Base-by-base conservation (phyloP, 2,113 vertebrate species). In the Heliornis fulica region DNA sequence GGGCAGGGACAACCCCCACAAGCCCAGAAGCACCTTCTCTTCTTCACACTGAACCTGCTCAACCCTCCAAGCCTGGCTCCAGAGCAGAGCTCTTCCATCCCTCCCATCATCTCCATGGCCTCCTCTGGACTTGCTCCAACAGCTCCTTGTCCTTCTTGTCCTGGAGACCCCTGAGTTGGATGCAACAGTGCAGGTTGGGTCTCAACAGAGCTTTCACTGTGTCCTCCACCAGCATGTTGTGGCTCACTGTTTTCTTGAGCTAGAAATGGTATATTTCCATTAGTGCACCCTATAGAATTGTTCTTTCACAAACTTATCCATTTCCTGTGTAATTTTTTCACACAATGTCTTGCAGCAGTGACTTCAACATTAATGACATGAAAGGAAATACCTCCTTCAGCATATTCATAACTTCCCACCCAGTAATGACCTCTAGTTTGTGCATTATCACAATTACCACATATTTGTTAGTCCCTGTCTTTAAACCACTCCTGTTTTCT, bases 31-130 rank as follows among this genome's bases (percentile, higher is more conserved):
- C 5, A 45, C 10, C 26, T 48, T 63, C 48, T 72, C 26, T 53
- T 21, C 36, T 53, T 38, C 45, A 19, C 29, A 34, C 11, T 53
- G 51, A 17, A 29, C 51, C 5, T 16, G 5, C 51, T 15, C 28
- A 53, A 9, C 51, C 29, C 18, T 61, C 54, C 4, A 34, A n/a
- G 23, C n/a, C 48, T 31, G 13, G 4, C 20, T 22, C 34, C 4
- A 14, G 3, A 51, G 28, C 9, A 31, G 54, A 11, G 16, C 5
- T 9, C 13, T 41, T 80, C 76, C 86, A 80, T 7, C 34, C 34
- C 34, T 34, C 14, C 1, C 2, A 59, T 5, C 71, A 14, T 7
- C 36, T 76, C 4, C 0, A 0, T 2, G 25, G 11, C 10, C 25
- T 50, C 41, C 41, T 32, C 50, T 36, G 25, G 36, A 3, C 20